Base-by-base conservation (phyloP, 2,888 invertebrate species). In the Protonemura montana region DNA sequence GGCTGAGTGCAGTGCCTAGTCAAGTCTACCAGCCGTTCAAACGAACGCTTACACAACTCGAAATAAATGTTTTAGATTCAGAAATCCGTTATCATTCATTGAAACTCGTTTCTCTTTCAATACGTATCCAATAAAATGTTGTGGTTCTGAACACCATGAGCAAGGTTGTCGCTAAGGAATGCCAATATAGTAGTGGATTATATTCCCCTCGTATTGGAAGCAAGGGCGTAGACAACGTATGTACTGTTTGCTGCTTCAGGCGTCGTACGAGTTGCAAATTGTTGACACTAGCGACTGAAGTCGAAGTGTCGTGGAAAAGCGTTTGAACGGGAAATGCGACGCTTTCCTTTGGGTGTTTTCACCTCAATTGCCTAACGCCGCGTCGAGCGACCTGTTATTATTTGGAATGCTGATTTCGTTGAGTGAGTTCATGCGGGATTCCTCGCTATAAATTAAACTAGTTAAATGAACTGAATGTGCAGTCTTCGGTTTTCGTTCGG, bases 61-160 rank as follows among this genome's bases (percentile, higher is more conserved):
- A 59, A 59, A 59, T 59, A 59, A 59, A 59, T 59, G 59, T 59
- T 59, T 59, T 2, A 13, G 13, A 21, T 59, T 21, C 59, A 59
- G 59, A 59, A 59, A 59, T 59, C 59, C 59, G 59, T 59, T 59
- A 59, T 59, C 59, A 59, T 59, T 59, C 59, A 59, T 59, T 59
- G 59, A 21, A 21, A 59, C 59, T 59, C 59, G 35, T 59, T 59
- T 21, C 59, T 59, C 59, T 59, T 59, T 59, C 59, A 59, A 59
- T 59, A 59, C 59, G 59, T 2, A 59, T 59, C 59, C 59, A 59
- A 59, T 59, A 59, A 59, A 10, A 59, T 59, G 59, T 59, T 21
- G 59, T 59, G 59, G 59, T 59, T 59, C 21, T 21, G 21, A 21
- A 10, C 59, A 59, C 21, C 10, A 35, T 59, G 16, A 21, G 13